These are phyloP conservation scores for Xestia sexstrigata DNA, from an alignment of 2,888 invertebrate genomes.

Conservation along the genomic window DNA sequence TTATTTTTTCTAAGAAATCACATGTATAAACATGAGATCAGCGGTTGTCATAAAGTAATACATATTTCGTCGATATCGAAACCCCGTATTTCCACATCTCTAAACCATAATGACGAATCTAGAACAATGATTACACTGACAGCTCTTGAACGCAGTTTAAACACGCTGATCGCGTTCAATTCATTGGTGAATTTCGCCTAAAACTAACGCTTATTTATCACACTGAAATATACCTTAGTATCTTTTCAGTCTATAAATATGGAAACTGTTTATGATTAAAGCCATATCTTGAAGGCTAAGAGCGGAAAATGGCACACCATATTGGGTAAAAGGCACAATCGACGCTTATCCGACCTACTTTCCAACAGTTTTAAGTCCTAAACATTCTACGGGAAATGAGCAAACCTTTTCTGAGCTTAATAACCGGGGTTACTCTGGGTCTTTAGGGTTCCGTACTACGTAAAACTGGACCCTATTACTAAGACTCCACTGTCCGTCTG, in stretches of 20 bases:
- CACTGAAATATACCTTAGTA: conserved; percentile 16
- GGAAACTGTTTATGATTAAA: conserved; percentile 57
- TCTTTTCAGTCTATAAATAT: conserved; percentile 31
- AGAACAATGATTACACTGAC: neutral
- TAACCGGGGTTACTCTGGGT: too few species aligned
- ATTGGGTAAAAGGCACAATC: conserved; percentile 80
- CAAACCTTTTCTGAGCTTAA: conserved; percentile 22
- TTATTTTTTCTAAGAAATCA: conserved; percentile 27
- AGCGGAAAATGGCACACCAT: conserved; percentile 80
- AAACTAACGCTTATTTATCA: conserved; percentile 20
- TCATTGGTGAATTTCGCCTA: neutral
- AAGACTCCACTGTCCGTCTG: too few species aligned
- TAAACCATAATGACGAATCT: conserved; percentile 4
- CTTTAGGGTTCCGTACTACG: too few species aligned
- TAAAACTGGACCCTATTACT: too few species aligned
- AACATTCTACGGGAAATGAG: conserved; percentile 59
- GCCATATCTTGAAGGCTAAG: conserved; percentile 62
- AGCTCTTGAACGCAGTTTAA: neutral
- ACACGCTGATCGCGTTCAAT: neutral
- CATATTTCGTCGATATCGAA: conserved; percentile 41
- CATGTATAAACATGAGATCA: conserved; percentile 18
- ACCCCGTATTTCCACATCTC: conserved; percentile 24
- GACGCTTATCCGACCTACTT: conserved; percentile 83
- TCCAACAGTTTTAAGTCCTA: conserved; percentile 74
- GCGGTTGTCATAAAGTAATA: neutral